These are phyloP conservation scores for Nothura maculosa DNA, from an alignment of 2,797 vertebrate species.

Conservation along the genomic window DNA sequence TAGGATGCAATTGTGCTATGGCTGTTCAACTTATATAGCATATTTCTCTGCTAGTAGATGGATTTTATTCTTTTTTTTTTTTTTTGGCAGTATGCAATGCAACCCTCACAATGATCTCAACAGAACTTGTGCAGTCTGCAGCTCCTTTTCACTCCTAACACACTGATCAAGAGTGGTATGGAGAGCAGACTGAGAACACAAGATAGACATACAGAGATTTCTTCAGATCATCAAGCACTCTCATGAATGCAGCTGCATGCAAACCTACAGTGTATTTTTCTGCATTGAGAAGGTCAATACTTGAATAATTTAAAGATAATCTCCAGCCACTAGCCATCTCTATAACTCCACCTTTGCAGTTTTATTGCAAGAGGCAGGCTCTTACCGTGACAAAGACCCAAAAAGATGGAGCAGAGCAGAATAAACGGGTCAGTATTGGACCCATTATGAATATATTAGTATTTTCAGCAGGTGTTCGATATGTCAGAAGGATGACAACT, in stretches of 20 bases:
- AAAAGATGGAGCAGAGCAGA: background rate
- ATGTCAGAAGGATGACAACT: background rate
- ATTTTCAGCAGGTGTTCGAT: constrained; percentile 23
- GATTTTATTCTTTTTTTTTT: background rate
- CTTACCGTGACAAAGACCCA: background rate
- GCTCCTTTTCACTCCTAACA: too few species aligned
- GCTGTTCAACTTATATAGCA: accelerated
- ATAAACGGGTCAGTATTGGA: background rate
- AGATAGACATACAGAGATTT: background rate
- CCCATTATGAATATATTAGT: background rate
- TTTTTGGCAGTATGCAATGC: accelerated
- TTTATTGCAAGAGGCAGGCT: background rate
- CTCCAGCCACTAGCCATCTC: background rate
- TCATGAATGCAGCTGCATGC: background rate
- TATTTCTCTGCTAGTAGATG: background rate
- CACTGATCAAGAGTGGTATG: accelerated
- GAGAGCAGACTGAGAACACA: background rate
- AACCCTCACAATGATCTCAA: background rate
- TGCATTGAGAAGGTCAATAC: background rate
- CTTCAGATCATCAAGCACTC: background rate
- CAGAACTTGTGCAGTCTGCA: background rate
- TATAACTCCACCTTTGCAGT: background rate
- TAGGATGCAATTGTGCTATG: background rate
- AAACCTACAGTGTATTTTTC: background rate
- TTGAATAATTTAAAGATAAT: background rate